A percentile compares a stretch with the other conserved stretches of the same genome.
Conservation (phyloP, 2,113 vertebrate genomes). For the Edolisoma coerulescens region DNA sequence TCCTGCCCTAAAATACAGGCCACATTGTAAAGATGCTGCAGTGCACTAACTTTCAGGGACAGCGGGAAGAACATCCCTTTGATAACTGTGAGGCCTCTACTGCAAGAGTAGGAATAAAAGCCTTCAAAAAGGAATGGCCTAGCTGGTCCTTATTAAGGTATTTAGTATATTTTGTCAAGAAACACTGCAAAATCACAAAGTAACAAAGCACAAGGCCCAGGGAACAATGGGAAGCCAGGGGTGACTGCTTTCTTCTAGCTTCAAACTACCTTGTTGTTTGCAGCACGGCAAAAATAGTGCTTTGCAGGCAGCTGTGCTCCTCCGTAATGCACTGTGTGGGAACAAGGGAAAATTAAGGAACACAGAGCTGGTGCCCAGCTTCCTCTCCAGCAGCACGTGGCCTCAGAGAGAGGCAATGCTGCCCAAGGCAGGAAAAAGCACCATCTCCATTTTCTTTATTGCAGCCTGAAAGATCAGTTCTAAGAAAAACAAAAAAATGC, state of each 20-base stretch:
- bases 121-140: neutral
- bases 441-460: neutral
- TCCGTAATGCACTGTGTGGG: fast-evolving
- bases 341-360: neutral
- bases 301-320: neutral
- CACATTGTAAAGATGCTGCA: neutral
- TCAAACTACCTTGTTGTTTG: neutral
- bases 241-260: neutral
- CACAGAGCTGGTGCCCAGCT: neutral
- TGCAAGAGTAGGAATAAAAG: neutral
- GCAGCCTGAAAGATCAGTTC: neutral
- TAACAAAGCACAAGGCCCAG: neutral
- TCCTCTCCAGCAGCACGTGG: neutral
- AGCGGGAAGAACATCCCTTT: neutral
- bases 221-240: neutral
- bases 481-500: neutral
- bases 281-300: neutral
- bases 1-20: neutral
- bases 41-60: neutral
- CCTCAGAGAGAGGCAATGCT: neutral
- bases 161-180: neutral
- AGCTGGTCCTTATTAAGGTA: neutral
- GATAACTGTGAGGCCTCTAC: neutral
- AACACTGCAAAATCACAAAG: neutral
- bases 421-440: neutral